Evolutionary conservation across 1,140 invertebrate genomes (phyloP).

Genomic region (Anastrepha ludens): DNA sequence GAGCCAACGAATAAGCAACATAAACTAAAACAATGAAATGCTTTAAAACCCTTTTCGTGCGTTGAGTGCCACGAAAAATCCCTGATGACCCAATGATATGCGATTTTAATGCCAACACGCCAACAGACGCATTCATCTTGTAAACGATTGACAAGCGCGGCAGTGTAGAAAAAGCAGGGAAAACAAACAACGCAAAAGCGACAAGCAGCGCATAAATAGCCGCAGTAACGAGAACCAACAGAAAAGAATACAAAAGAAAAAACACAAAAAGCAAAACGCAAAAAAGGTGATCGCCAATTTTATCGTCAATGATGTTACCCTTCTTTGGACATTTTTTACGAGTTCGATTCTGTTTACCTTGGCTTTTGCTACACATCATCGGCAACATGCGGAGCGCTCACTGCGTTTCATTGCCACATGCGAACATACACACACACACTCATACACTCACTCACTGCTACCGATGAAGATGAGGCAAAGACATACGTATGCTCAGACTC

Average conservation of each 20-base stretch:
- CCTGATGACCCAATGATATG: slow-evolving; percentile 47
- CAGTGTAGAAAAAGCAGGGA: neutral
- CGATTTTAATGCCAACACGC: slow-evolving; percentile 43
- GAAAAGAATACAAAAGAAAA: neutral
- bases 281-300: neutral
- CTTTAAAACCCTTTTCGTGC: neutral
- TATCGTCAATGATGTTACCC: neutral
- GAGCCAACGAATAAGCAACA: neutral
- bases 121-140: slow-evolving; percentile 34
- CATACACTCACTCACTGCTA: neutral
- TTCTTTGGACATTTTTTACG: slow-evolving; percentile 30
- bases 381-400: neutral
- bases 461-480: neutral
- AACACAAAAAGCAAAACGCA: neutral
- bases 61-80: slow-evolving; percentile 41
- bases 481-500: neutral
- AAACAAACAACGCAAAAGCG: neutral
- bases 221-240: neutral
- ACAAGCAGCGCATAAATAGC: neutral
- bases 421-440: neutral
- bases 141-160: slow-evolving; percentile 13
- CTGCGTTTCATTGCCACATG: neutral
- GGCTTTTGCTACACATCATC: slow-evolving; percentile 9
- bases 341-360: slow-evolving; percentile 29
- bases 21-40: neutral